Base-by-base conservation (phyloP, 2,113 vertebrate species). In the Ochotona princeps region DNA sequence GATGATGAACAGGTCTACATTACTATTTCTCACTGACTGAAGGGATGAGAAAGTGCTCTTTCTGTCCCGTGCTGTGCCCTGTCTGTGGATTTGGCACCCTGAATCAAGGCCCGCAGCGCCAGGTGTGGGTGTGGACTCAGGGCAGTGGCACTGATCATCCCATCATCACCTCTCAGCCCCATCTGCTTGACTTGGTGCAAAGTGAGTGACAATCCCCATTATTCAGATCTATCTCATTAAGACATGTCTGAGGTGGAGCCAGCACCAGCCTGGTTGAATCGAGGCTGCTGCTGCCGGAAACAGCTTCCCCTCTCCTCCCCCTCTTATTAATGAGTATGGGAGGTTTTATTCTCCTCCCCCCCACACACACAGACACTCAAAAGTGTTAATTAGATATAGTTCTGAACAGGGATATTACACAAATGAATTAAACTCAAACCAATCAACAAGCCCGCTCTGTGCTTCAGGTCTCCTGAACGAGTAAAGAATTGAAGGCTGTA, bases 341-440 rank as follows among this genome's bases (percentile, higher is more conserved):
- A 93, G 94, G 75, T 96, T 96, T 95, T 92, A 94, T 94, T 91
- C 89, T 91, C 94, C 95, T 90, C 85, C 91, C 38, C 38, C 38
- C 6, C 38, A n/a, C n/a, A n/a, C n/a, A n/a, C n/a, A n/a, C n/a
- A n/a, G n/a, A n/a, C 38, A 44, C 38, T 96, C 92, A 93, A 96
- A 97, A 97, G 95, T 96, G 96, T 97, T 97, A 97, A 98, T 98
- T 97, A 98, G 97, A 97, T 96, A 95, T 97, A 89, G 51, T 97
- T 97, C 96, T 87, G 97, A 96, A 92, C 96, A 93, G 97, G 97
- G 96, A 96, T 97, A 96, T 97, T 97, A 96, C 95, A 96, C 97
- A 96, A 96, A 97, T 97, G 96, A 97, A 98, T 97, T 98, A 97
- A 97, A 96, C 92, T 74, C 90, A 25, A 93, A 87, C 96, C 96